Evolutionary conservation across 2,888 invertebrate species (phyloP).

Genomic region (Dasypolia templi): DNA sequence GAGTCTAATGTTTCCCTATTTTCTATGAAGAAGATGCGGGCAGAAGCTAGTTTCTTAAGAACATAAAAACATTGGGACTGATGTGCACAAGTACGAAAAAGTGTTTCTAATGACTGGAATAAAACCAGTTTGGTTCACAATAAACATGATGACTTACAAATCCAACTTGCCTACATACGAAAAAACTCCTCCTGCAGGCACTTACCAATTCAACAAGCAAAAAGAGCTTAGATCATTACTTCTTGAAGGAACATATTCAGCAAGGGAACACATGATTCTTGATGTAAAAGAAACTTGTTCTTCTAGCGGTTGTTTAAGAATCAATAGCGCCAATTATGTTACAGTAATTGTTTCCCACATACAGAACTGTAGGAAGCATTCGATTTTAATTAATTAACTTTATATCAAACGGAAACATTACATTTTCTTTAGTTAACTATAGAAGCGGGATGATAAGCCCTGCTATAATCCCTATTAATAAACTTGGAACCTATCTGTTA

Average conservation of each 20-base stretch:
- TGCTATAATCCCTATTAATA: background rate
- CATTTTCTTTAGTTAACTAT: slow-evolving; percentile 25
- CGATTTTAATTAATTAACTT: slow-evolving; percentile 39
- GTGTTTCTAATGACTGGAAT: background rate
- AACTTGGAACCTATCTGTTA: slow-evolving; percentile 1
- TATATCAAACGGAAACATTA: slow-evolving; percentile 46
- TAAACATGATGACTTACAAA: background rate
- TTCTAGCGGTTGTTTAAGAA: background rate
- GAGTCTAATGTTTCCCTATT: background rate
- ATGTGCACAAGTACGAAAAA: too few relatives aligned
- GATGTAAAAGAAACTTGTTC: background rate
- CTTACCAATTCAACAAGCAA: background rate
- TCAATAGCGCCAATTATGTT: slow-evolving; percentile 21
- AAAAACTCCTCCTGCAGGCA: background rate
- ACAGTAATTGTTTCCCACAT: slow-evolving; percentile 19
- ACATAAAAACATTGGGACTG: too few relatives aligned
- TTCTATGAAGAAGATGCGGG: too few relatives aligned
- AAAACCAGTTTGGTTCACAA: background rate
- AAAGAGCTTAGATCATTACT: background rate
- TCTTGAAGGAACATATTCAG: background rate
- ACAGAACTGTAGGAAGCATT: slow-evolving; percentile 24
- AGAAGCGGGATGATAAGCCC: slow-evolving; percentile 9
- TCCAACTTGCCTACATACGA: background rate
- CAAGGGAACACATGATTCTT: background rate
- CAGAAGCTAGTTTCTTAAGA: too few relatives aligned